A percentile compares a stretch with the other conserved stretches of the same genome.
phyloP scores from a whole-genome alignment of 2,113 vertebrate species.

The Cervus canadensis region DNA sequence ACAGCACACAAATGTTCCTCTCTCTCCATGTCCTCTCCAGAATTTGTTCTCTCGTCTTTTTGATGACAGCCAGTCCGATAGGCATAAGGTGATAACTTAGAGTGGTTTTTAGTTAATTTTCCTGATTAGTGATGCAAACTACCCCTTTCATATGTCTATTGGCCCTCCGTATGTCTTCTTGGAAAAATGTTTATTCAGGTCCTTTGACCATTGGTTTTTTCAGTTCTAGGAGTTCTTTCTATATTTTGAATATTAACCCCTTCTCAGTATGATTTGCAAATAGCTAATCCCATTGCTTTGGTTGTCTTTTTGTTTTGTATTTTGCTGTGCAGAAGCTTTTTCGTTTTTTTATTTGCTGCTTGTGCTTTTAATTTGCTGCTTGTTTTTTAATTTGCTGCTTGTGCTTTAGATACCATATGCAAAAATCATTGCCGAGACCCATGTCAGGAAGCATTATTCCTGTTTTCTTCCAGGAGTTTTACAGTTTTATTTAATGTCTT shows the following conservation, averaged over 20 bases:
- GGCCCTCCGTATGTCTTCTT: not conserved
- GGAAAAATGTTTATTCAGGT: not conserved
- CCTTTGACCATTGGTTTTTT: not conserved
- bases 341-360: not conserved
- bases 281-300: not conserved
- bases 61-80: not conserved
- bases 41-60: not conserved
- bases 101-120: not conserved
- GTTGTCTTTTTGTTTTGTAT: not conserved
- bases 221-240: not conserved
- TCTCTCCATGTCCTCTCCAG: not conserved
- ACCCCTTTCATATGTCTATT: not conserved
- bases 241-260: not conserved
- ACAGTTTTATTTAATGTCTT: not conserved
- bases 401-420: not conserved
- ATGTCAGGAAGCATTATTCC: not conserved
- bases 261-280: not conserved
- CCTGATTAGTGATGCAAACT: not conserved
- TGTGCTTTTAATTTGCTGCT: too few species aligned
- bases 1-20: not conserved
- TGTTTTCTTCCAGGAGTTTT: not conserved
- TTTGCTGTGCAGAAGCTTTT: not conserved
- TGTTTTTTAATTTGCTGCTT: not conserved
- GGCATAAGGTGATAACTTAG: not conserved
- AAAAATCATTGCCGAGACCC: not conserved